Evolutionary conservation across 2,888 invertebrate species (phyloP).

Genomic region (Isotomurus palustris): DNA sequence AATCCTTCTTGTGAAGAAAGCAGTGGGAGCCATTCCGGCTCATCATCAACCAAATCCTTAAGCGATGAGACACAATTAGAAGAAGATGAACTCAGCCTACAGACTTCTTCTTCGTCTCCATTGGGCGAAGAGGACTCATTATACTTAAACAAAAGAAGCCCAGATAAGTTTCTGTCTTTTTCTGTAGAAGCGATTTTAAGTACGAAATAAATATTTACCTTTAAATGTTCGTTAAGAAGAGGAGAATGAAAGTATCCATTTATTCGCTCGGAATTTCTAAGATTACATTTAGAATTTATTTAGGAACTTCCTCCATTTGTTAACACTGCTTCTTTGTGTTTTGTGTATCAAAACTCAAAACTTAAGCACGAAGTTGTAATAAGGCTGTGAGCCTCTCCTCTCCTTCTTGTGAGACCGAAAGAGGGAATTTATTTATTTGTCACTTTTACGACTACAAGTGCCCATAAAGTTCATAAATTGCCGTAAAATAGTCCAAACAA

Average conservation of each 20-base stretch:
- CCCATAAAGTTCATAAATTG: not conserved
- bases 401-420: too few relatives aligned
- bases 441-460: not conserved
- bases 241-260: not conserved
- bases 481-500: too few relatives aligned
- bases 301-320: not conserved
- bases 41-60: not conserved
- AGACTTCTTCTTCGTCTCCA: not conserved
- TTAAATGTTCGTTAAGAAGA: not conserved
- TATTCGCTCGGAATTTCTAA: too few relatives aligned
- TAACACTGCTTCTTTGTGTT: too few relatives aligned
- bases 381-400: too few relatives aligned
- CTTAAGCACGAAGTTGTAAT: too few relatives aligned
- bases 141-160: not conserved
- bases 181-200: constrained; percentile 63
- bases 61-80: not conserved
- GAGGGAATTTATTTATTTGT: too few relatives aligned
- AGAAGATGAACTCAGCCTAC: not conserved
- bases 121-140: not conserved
- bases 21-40: too few relatives aligned
- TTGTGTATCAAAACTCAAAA: too few relatives aligned
- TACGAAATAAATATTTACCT: constrained; percentile 15
- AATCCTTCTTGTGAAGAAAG: not conserved
- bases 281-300: too few relatives aligned
- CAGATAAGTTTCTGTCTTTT: constrained; percentile 52